Conservation (phyloP, 2,888 invertebrate genomes). For the Pristionchus fissidentatus region DNA sequence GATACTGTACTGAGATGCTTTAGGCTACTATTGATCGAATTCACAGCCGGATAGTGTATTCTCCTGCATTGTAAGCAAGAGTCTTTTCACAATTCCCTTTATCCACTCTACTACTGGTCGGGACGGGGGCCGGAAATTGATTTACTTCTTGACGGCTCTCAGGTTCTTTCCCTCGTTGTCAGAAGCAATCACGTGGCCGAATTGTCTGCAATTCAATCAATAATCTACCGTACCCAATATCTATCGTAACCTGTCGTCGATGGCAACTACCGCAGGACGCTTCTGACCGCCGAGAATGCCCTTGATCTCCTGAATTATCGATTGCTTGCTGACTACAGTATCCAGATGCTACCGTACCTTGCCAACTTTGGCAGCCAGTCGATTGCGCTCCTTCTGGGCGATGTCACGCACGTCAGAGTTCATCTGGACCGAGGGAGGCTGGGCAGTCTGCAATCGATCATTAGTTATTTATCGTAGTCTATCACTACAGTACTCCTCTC, state of each 20-base stretch:
- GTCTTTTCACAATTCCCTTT: too few species aligned
- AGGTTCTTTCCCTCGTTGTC: background rate
- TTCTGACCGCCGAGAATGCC: background rate
- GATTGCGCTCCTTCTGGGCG: constrained; percentile 49
- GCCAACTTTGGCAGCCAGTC: background rate
- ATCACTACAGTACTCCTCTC: too few species aligned
- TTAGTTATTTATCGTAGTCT: background rate
- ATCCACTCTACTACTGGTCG: too few species aligned
- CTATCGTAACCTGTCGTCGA: background rate
- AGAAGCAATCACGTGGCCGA: background rate
- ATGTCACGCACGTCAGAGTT: constrained; percentile 60
- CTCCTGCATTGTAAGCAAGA: too few species aligned
- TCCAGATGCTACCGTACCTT: background rate
- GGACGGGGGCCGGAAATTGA: too few species aligned
- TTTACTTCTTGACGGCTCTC: background rate
- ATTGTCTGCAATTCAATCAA: background rate
- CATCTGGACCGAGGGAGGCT: constrained; percentile 59
- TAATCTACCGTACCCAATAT: background rate
- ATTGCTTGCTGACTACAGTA: background rate
- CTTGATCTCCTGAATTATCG: background rate
- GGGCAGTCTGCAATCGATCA: constrained; percentile 30
- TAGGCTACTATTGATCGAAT: too few species aligned
- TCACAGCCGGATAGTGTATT: too few species aligned
- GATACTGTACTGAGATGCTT: too few species aligned
- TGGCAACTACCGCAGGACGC: background rate